Conservation (phyloP, 2,888 invertebrate species). For the Hemithea aestivaria region DNA sequence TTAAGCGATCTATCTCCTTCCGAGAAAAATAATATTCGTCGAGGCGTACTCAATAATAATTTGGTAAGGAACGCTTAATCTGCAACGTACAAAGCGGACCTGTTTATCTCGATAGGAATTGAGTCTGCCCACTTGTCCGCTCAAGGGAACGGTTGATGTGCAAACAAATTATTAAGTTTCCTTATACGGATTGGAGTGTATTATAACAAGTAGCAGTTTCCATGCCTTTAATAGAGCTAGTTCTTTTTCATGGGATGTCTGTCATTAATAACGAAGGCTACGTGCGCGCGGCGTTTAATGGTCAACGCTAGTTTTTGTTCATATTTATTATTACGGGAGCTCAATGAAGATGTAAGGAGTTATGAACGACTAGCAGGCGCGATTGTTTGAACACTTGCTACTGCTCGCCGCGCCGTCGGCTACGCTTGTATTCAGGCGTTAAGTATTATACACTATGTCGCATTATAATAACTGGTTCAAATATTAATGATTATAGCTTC, state of each 20-base stretch:
- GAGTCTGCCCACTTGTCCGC: slow-evolving; percentile 45
- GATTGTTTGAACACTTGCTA: no score
- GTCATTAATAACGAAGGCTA: slow-evolving; percentile 55
- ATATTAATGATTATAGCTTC: no score
- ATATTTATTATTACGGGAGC: slow-evolving; percentile 28
- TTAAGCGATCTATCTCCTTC: slow-evolving; percentile 72
- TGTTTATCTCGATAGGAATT: slow-evolving; percentile 56
- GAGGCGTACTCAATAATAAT: slow-evolving; percentile 56
- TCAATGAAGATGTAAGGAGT: slow-evolving; percentile 23
- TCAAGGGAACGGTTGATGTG: slow-evolving; percentile 50
- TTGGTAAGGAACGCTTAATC: slow-evolving; percentile 58
- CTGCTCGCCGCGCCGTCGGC: no score
- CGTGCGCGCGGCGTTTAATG: slow-evolving; percentile 47
- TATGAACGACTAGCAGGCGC: slow-evolving; percentile 1
- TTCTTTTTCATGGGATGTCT: slow-evolving; percentile 45
- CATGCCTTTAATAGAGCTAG: slow-evolving; percentile 45
- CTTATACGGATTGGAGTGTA: slow-evolving; percentile 53
- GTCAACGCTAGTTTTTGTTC: slow-evolving; percentile 46
- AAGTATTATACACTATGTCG: no score
- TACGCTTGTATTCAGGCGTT: no score
- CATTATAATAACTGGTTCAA: no score
- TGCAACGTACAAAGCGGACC: slow-evolving; percentile 47
- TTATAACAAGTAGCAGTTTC: slow-evolving; percentile 46
- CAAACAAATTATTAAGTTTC: slow-evolving; percentile 67
- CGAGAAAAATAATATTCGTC: slow-evolving; percentile 66